Evolutionary conservation across 2,888 invertebrate genomes (phyloP).

Genomic region (Chymomyza procnemis): DNA sequence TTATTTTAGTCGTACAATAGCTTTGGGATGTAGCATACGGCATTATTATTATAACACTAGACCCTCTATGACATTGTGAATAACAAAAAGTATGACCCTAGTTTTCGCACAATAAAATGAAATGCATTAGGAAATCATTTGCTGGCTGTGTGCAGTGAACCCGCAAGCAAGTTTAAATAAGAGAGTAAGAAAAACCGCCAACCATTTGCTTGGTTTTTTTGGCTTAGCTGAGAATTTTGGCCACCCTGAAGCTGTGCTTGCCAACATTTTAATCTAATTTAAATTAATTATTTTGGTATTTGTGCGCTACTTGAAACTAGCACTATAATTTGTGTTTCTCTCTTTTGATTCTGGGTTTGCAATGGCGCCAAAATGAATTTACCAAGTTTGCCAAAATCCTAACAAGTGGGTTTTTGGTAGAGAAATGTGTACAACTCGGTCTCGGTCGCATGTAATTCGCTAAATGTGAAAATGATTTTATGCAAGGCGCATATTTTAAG

Average conservation of each 20-base stretch:
- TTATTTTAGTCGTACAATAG: constrained; percentile 49
- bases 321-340: not conserved
- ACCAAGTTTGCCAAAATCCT: not conserved
- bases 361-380: not conserved
- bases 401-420: not conserved
- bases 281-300: constrained; percentile 57
- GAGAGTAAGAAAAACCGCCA: not conserved
- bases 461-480: not conserved
- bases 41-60: not conserved
- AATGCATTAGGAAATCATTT: constrained; percentile 72
- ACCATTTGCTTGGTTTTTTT: not conserved
- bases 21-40: constrained; percentile 16
- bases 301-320: not conserved
- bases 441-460: not conserved
- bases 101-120: constrained; percentile 26
- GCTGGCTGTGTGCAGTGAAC: constrained; percentile 38
- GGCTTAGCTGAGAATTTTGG: not conserved
- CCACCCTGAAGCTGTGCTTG: not conserved
- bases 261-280: constrained; percentile 55
- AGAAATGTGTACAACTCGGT: not conserved
- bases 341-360: not conserved
- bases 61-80: not conserved
- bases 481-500: not conserved
- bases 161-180: not conserved
- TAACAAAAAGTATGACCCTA: not conserved